A percentile compares a stretch with the other conserved stretches of the same genome.
Conservation (phyloP, 2,113 vertebrate genomes). For the Silurus meridionalis region DNA sequence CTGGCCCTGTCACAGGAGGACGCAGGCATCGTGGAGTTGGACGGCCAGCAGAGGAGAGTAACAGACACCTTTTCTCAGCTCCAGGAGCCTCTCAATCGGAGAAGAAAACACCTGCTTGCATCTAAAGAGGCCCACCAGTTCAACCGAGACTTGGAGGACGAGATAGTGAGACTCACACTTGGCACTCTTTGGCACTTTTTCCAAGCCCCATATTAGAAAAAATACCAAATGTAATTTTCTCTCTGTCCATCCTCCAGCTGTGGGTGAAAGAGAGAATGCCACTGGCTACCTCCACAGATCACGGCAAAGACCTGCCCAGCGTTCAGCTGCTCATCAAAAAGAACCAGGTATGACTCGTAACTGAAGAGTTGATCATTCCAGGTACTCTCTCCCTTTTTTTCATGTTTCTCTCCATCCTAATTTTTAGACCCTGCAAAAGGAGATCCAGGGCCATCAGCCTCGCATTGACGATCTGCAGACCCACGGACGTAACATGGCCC, state of each 20-base stretch:
- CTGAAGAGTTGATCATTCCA: neutral
- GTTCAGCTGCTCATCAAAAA: constrained; percentile 93
- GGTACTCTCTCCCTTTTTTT: neutral
- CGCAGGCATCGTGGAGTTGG: constrained; percentile 78
- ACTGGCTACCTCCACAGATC: constrained; percentile 85
- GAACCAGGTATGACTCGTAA: constrained; percentile 80
- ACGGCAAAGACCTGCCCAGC: constrained; percentile 88
- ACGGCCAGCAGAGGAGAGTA: constrained; percentile 77
- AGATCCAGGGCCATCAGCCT: constrained; percentile 91
- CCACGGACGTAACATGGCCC: constrained; percentile 70
- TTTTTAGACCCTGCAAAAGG: constrained; percentile 86
- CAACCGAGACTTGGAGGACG: constrained; percentile 89
- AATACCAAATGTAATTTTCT: neutral
- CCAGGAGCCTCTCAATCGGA: constrained; percentile 77
- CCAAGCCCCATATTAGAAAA: neutral
- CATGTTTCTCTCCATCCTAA: neutral
- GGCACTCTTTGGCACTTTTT: too few relatives aligned
- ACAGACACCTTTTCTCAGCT: constrained; percentile 78
- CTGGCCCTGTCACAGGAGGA: constrained; percentile 84
- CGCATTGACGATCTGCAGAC: constrained; percentile 84
- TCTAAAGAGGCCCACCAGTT: constrained; percentile 92
- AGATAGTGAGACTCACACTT: constrained; percentile 80
- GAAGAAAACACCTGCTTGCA: constrained; percentile 77
- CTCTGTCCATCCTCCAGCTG: constrained; percentile 66
- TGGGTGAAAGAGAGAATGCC: constrained; percentile 91